Evolutionary conservation across 2,113 vertebrate genomes (phyloP).

Genomic region (Ptychochromis oligacanthus): DNA sequence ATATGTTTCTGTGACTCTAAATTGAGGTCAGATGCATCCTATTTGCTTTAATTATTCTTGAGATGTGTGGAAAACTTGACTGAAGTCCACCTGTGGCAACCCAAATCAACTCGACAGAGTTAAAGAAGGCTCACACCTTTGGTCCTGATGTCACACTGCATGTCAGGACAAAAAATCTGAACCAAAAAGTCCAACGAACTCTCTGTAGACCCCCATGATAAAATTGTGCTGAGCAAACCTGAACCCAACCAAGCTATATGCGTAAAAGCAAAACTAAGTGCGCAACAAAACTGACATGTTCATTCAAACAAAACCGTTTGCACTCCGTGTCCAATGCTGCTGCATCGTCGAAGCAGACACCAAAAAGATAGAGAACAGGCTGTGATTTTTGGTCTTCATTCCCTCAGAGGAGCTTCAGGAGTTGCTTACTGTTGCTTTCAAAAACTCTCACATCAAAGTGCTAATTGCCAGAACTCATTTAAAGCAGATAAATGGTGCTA

Average conservation of each 20-base stretch:
- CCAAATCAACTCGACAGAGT: not conserved
- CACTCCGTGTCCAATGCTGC: no score
- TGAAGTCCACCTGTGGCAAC: not conserved
- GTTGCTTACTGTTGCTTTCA: not conserved
- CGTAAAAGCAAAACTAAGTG: no score
- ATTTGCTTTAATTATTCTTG: not conserved
- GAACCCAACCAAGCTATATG: not conserved
- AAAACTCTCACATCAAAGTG: not conserved
- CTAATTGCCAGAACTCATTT: not conserved
- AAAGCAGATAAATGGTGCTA: slow-evolving; percentile 10
- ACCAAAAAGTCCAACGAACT: not conserved
- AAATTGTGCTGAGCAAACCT: not conserved
- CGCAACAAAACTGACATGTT: not conserved
- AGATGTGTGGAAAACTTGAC: not conserved
- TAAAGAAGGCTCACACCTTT: not conserved
- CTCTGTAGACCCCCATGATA: not conserved
- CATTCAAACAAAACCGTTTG: not conserved
- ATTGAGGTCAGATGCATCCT: not conserved
- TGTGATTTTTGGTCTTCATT: not conserved
- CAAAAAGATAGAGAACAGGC: not conserved
- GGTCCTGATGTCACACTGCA: not conserved
- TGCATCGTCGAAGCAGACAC: not conserved
- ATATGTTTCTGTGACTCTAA: not conserved
- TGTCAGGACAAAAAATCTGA: not conserved
- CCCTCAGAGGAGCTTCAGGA: not conserved